Evolutionary conservation across 2,888 invertebrate species (phyloP).

Genomic region (Adelognathus sp.): DNA sequence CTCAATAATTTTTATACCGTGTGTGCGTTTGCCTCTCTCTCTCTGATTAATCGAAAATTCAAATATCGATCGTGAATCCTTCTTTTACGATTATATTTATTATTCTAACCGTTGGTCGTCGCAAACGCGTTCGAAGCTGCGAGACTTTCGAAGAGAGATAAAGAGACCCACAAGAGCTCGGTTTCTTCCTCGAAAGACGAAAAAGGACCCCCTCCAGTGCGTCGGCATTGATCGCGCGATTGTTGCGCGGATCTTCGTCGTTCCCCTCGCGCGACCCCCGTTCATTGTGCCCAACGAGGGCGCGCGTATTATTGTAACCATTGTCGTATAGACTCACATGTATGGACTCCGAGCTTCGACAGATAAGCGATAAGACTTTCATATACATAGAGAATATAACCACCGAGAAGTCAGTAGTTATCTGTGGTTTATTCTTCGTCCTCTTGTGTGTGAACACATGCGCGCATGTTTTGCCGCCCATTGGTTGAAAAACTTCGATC

Average conservation of each 20-base stretch:
- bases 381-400: not conserved
- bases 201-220: not conserved
- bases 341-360: conserved; percentile 19
- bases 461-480: conserved; percentile 3
- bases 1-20: conserved; percentile 36
- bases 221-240: conserved; percentile 52
- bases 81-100: not conserved
- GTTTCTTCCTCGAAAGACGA: conserved; percentile 12
- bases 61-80: not conserved
- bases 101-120: not conserved
- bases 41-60: not conserved
- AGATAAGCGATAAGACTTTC: conserved; percentile 54
- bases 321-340: conserved; percentile 4
- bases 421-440: not conserved
- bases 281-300: conserved; percentile 50
- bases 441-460: too few relatives aligned
- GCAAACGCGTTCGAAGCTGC: too few relatives aligned
- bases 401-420: not conserved
- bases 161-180: not conserved
- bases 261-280: conserved; percentile 30
- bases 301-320: conserved; percentile 49
- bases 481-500: not conserved
- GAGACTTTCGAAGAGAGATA: not conserved
- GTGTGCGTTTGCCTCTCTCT: too few relatives aligned
- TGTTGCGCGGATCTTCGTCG: conserved; percentile 43